Evolutionary conservation across 1,140 invertebrate species (phyloP), one percentile per base, ranked within the genome.

Genomic region (Drosophila tani): DNA sequence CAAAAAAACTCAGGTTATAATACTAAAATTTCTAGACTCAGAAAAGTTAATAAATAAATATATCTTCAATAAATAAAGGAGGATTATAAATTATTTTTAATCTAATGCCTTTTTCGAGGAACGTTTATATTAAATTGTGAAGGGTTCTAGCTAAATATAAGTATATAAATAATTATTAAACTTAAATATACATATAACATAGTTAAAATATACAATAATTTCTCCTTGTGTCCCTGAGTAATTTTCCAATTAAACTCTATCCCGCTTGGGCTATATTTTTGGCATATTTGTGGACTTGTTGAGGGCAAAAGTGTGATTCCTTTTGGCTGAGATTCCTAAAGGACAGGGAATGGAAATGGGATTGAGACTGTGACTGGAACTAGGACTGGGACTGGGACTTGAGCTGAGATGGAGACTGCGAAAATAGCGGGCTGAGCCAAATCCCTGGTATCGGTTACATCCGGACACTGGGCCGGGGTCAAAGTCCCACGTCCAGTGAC

Each of bases 231-330:
- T 2, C 11, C 8, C 15, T 12, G n/a, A 75, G 60, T 67, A 59
- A 67, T 56, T 68, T 59, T 67, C 75, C 55, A 76, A 76, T 77
- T 76, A 76, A 58, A 43, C 69, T 50, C 65, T 49, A 49, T 6
- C 3, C n/a, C 41, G 43, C 14, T 8, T 9, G 5, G 17, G 7
- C 0, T n/a, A 7, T 5, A 11, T 41, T 70, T 67, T 43, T 24
- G 12, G 19, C 19, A 24, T 19, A 40, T 65, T 69, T 64, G 62
- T 21, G 24, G 38, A 45, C 35, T 50, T 49, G 35, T 68, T 64
- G 38, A 43, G 21, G 38, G 60, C 9, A 9, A 56, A 21, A 55
- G 32, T 38, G n/a, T 11, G 49, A 56, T 47, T 53, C 17, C 27
- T 32, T 50, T 40, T 24, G 29, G 17, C 2, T 41, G 40, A 40